phyloP scores from a whole-genome alignment of 2,888 invertebrate species.

The Diaprepes abbreviatus region DNA sequence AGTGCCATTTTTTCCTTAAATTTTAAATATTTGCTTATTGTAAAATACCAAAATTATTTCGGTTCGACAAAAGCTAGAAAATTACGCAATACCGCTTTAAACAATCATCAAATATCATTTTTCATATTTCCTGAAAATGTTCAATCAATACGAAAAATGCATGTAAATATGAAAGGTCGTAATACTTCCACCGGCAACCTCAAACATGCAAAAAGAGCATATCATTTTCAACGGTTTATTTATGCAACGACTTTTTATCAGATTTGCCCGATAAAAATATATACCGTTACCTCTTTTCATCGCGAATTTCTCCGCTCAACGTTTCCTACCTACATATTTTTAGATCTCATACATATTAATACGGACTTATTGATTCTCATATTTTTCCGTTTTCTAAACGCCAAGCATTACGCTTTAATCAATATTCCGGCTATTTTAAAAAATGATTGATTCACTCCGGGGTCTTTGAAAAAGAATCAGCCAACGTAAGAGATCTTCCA shows the following conservation, averaged over 20 bases:
- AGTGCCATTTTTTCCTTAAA: too few relatives aligned
- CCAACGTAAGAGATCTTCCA: too few relatives aligned
- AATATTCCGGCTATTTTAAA: constrained; percentile 18
- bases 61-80: too few relatives aligned
- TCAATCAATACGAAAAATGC: too few relatives aligned
- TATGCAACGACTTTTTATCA: constrained; percentile 21
- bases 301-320: constrained; percentile 9
- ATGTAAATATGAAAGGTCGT: too few relatives aligned
- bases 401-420: constrained; percentile 24
- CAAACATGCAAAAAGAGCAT: constrained; percentile 11
- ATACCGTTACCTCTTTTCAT: constrained; percentile 10
- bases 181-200: background rate
- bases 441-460: background rate
- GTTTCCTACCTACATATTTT: constrained; percentile 22
- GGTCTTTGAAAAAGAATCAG: too few relatives aligned
- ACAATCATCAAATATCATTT: too few relatives aligned
- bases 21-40: too few relatives aligned
- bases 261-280: constrained; percentile 21
- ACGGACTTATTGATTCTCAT: constrained; percentile 30
- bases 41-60: too few relatives aligned
- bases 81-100: too few relatives aligned
- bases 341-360: constrained; percentile 38
- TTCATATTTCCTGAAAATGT: too few relatives aligned
- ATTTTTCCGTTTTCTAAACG: constrained; percentile 31
- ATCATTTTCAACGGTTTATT: constrained; percentile 3